A percentile compares a stretch with the other conserved stretches of the same genome.
Conservation (phyloP, 2,113 vertebrate species). For the Rhabdornis inornatus region DNA sequence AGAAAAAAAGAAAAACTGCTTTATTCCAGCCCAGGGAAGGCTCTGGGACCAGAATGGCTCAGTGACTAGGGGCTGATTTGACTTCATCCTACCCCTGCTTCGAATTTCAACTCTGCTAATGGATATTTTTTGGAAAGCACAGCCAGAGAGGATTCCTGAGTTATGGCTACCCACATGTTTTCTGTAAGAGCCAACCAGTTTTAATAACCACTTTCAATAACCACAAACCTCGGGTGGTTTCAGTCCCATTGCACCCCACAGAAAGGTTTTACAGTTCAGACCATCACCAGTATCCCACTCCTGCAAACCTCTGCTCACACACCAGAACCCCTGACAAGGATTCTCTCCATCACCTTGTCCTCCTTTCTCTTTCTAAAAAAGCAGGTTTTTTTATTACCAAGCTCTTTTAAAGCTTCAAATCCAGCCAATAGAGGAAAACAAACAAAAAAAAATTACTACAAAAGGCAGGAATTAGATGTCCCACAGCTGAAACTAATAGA, state of each 20-base stretch:
- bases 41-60: background rate
- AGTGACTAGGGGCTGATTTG: background rate
- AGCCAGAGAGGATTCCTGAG: background rate
- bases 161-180: background rate
- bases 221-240: background rate
- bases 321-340: background rate
- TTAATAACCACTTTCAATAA: background rate
- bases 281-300: background rate
- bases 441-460: background rate
- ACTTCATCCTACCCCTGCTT: background rate
- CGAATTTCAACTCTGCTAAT: background rate
- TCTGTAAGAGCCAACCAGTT: background rate
- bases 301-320: background rate
- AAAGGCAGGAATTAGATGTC: background rate
- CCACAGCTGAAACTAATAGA: slow-evolving; percentile 19
- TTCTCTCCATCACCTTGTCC: background rate
- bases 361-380: background rate
- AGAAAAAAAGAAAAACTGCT: background rate
- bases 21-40: background rate
- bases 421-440: background rate
- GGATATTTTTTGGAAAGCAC: background rate
- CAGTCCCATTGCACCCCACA: background rate
- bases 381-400: background rate
- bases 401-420: background rate
- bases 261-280: background rate